These are phyloP conservation scores for Danio choprae DNA, from an alignment of 2,797 vertebrate genomes.

Conservation along the genomic window DNA sequence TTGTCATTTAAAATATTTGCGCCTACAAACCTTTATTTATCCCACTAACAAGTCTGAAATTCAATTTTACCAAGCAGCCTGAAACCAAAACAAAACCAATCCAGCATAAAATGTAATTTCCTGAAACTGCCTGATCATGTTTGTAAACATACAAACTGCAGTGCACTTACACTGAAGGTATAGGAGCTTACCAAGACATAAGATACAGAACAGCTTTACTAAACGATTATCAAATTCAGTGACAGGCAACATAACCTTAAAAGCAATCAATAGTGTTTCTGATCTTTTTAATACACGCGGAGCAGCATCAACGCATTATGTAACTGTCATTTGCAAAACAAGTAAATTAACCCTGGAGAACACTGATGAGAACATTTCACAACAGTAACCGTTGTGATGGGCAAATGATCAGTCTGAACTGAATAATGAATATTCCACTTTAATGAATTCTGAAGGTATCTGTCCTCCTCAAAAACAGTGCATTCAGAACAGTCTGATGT, in stretches of 20 bases:
- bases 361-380: not conserved
- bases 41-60: not conserved
- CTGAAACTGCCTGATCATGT: not conserved
- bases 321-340: slow-evolving; percentile 12
- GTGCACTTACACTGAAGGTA: not conserved
- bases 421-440: not conserved
- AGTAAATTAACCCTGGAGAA: not conserved
- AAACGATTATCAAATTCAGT: not conserved
- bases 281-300: not conserved
- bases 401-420: not conserved
- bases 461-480: not conserved
- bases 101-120: not conserved
- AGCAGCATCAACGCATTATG: slow-evolving; percentile 8
- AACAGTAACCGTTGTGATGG: not conserved
- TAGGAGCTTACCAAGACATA: not conserved
- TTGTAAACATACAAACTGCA: slow-evolving; percentile 4
- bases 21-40: not conserved
- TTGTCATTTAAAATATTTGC: too few species aligned
- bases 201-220: not conserved
- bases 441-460: not conserved
- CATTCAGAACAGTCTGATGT: not conserved
- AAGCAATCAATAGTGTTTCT: not conserved
- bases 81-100: slow-evolving; percentile 12
- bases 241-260: slow-evolving; percentile 1
- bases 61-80: not conserved